Base-by-base conservation (phyloP, 1,140 invertebrate species). In the Leptopilina clavipes region DNA sequence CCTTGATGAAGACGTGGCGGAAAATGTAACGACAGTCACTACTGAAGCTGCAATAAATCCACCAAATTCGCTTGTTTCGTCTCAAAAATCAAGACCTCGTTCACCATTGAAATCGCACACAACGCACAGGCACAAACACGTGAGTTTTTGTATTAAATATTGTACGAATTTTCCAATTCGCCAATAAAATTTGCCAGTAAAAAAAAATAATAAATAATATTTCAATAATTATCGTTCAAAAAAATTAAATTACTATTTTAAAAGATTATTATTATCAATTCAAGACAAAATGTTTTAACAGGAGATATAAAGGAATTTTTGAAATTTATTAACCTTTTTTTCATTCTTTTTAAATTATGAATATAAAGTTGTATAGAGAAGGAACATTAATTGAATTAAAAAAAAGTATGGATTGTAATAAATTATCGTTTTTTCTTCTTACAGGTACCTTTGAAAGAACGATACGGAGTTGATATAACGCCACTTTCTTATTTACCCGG, bases 381-480 rank as follows among this genome's bases (percentile, higher is more conserved):
- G 37, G 7, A 40, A 8, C 5, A 6, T 40, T 40, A 5, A 40
- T 40, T 40, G 37, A 40, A 40, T 40, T 8, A 40, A 9, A 40
- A 40, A 9, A 40, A 40, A 40, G 9, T 40, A 40, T 40, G 0
- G 37, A 40, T 6, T 40, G 37, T 6, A 40, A 40, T 40, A 9
- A 22, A 43, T 31, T 59, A 72, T 65, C 31, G 3, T 12, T 31
- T 37, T 52, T 74, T 77, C 45, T 71, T 71, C 76, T 85, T 90
- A 14, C 75, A 94, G 93, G 90, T 92, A 73, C 91, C 92, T 56
- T 84, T 93, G 48, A 92, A 92, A 76, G 94, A 95, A 88, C 84
- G 93, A 77, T 94, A 94, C 84, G 95, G 95, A 0, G 94, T 98
- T 8, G 96, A 97, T 81, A 94, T 98, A 79, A 97, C 96, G 0